Percentiles rank a stretch among this genome's conserved stretches.
Conservation (phyloP, 2,888 invertebrate genomes). For the Tenthredo mesomela region DNA sequence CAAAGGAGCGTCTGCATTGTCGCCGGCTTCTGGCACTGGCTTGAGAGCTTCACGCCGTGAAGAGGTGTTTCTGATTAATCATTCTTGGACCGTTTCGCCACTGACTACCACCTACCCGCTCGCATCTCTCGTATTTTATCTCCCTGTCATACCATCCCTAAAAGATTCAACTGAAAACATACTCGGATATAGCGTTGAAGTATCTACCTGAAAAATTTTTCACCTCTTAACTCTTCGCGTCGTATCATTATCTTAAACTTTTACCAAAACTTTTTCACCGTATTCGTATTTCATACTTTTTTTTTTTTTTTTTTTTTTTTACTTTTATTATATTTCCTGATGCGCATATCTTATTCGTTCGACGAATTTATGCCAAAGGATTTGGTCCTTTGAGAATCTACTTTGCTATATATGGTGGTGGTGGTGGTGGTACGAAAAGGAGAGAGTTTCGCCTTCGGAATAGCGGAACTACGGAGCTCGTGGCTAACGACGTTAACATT, state of each 20-base stretch:
- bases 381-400: slow-evolving; percentile 4
- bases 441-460: slow-evolving; percentile 26
- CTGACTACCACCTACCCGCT: slow-evolving; percentile 15
- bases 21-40: slow-evolving; percentile 62
- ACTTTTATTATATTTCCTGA: too few species aligned
- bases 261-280: not conserved
- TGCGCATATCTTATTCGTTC: not conserved
- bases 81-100: slow-evolving; percentile 60
- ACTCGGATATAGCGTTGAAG: not conserved
- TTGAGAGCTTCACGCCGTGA: slow-evolving; percentile 60
- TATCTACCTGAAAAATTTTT: not conserved
- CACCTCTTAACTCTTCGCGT: not conserved
- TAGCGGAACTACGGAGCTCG: not conserved
- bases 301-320: too few species aligned
- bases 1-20: slow-evolving; percentile 72
- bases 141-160: not conserved
- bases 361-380: not conserved
- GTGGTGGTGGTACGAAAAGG: not conserved
- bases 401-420: not conserved
- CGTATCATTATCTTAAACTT: not conserved
- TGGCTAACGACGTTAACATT: slow-evolving; percentile 50
- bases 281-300: not conserved
- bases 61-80: slow-evolving; percentile 74
- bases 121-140: slow-evolving; percentile 9
- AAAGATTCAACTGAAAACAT: not conserved